Conservation (phyloP, 2,113 vertebrate genomes). For the Scatophagus argus region DNA sequence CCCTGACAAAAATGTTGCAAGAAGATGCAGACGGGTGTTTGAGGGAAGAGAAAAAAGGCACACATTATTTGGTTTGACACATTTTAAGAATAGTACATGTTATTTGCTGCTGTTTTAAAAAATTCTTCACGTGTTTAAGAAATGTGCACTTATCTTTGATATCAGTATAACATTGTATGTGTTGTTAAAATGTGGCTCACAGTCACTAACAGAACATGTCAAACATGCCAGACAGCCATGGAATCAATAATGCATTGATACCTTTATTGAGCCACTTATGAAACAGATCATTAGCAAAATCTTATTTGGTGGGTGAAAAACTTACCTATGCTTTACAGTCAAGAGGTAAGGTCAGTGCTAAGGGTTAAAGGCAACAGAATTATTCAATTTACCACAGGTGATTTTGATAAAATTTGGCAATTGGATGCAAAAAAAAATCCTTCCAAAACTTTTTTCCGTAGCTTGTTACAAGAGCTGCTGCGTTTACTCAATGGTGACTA, state of each 20-base stretch:
- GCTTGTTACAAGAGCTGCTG: conserved; percentile 39
- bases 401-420: neutral
- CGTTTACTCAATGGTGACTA: conserved; percentile 32
- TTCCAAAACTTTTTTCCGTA: conserved; percentile 21
- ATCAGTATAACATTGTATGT: neutral
- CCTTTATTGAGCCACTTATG: neutral
- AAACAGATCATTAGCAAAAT: neutral
- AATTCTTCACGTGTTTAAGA: conserved; percentile 27
- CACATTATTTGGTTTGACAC: conserved; percentile 45
- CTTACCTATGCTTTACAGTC: neutral
- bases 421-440: conserved; percentile 13
- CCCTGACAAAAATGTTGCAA: conserved; percentile 43
- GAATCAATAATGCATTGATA: neutral
- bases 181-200: conserved; percentile 26
- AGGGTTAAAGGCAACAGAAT: neutral
- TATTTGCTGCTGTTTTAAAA: conserved; percentile 31
- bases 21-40: conserved; percentile 36
- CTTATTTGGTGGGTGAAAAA: neutral
- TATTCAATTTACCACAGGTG: neutral
- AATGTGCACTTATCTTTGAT: neutral
- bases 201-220: neutral
- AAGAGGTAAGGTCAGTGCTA: neutral
- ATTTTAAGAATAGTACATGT: conserved; percentile 55
- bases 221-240: neutral
- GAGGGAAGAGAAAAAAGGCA: conserved; percentile 15